Percentiles rank a stretch among this genome's conserved stretches.
phyloP scores from a whole-genome alignment of 2,113 vertebrate genomes.

The mouse (Mus musculus) region GRCm39 chr9:120383501-120384000 shows the following conservation, averaged over 20 bases:
- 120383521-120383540: neutral
- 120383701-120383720: neutral
- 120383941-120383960: neutral
- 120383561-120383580: neutral
- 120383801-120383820: neutral
- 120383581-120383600: neutral
- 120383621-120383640: neutral
- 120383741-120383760: neutral
- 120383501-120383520: neutral
- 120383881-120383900: neutral
- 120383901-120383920: neutral
- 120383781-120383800: neutral
- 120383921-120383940: neutral
- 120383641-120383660: neutral
- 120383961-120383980: neutral
- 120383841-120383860: neutral
- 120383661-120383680: neutral
- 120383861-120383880: neutral
- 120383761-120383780: neutral
- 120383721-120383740: neutral
- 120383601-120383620: neutral
- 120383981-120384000: neutral
- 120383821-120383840: neutral
- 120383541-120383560: neutral
- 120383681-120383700: neutral